Base-by-base conservation (phyloP, 1,140 invertebrate species). In the Monomorium pharaonis region DNA sequence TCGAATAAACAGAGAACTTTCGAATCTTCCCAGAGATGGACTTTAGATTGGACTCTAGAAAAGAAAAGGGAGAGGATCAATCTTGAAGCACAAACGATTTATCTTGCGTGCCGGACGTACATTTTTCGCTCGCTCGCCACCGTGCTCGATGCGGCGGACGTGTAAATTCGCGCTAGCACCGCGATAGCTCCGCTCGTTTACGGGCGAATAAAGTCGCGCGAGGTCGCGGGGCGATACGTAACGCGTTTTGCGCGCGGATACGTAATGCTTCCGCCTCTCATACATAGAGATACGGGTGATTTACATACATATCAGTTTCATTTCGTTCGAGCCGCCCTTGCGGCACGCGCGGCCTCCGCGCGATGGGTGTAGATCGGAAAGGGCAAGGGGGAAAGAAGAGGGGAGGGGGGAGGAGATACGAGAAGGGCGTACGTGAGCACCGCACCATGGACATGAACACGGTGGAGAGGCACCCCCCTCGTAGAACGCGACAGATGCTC, bases 291-390 rank as follows among this genome's bases (percentile, higher is more conserved):
- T 90, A 87, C 89, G 70, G 77, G 76, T 84, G 87, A 92, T 92
- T 92, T 92, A 87, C 91, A 92, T 92, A 90, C 80, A 92, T 92
- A 92, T 92, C 88, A 89, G 90, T 92, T 92, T 92, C 91, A 89
- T 92, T 91, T 90, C 88, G 88, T 86, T 63, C 62, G 76, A 56
- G 42, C 30, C 70, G 80, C 51, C 37, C 67, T 74, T 58, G 58
- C 67, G 69, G 27, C 51, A 58, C 65, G 67, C 78, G 75, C 51
- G 78, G 24, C n/a, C 49, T 62, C 51, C 67, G 80, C 81, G 69
- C n/a, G n/a, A n/a, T 56, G 51, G 58, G 47, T 37, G 87, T 58
- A 72, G 72, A 69, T 85, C 75, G 72, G 42, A 37, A 69, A 16
- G 58, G 42, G n/a, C n/a, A n/a, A n/a, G n/a, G n/a, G 30, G n/a